Conservation (phyloP, 2,888 invertebrate species). For the Ophion ellenae region DNA sequence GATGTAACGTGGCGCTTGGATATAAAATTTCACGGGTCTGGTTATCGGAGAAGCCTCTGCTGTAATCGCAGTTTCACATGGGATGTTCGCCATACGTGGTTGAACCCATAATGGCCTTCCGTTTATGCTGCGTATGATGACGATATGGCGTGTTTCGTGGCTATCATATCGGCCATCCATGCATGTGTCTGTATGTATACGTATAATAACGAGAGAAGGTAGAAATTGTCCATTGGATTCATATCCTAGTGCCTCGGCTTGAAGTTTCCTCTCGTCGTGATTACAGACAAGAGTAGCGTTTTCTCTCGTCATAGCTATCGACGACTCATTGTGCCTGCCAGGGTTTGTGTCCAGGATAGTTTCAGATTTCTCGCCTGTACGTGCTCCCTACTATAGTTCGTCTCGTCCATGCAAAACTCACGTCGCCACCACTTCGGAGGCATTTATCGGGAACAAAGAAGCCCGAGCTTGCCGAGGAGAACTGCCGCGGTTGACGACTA, state of each 20-base stretch:
- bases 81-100: constrained; percentile 13
- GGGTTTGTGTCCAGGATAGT: constrained; percentile 28
- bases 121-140: constrained; percentile 9
- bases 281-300: constrained; percentile 30
- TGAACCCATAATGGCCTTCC: constrained; percentile 10
- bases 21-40: constrained; percentile 54
- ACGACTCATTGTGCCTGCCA: constrained; percentile 22
- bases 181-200: background rate
- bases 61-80: constrained; percentile 33
- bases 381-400: constrained; percentile 5
- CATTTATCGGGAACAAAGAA: constrained; percentile 58
- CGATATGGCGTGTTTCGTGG: constrained; percentile 17
- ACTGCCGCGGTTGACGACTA: constrained; percentile 9
- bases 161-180: constrained; percentile 35
- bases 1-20: constrained; percentile 4
- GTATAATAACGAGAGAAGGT: constrained; percentile 3
- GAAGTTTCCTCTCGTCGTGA: constrained; percentile 10
- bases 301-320: constrained; percentile 5
- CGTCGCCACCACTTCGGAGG: constrained; percentile 32
- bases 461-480: constrained; percentile 39
- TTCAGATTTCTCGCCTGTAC: constrained; percentile 14
- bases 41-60: constrained; percentile 25
- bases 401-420: constrained; percentile 4
- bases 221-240: constrained; percentile 43
- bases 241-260: constrained; percentile 16